phyloP scores from a whole-genome alignment of 1,140 invertebrate genomes.

The Steinernema khuongi region DNA sequence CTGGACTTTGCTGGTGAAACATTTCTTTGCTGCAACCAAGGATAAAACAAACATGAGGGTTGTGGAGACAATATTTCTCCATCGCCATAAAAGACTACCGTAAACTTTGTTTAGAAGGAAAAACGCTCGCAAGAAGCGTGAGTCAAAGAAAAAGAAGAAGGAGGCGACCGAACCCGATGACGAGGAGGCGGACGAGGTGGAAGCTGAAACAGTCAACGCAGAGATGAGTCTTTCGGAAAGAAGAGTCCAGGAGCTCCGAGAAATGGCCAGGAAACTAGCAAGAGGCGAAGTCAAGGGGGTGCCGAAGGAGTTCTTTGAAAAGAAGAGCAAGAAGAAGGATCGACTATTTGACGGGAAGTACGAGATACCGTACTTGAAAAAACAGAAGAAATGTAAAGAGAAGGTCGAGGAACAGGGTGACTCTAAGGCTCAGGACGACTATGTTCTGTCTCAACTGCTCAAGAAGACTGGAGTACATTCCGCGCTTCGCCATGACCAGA shows the following conservation, averaged over 20 bases:
- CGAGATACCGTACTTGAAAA: slow-evolving; percentile 45
- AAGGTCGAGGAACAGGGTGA: slow-evolving; percentile 27
- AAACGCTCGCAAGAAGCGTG: slow-evolving; percentile 23
- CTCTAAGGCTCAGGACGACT: slow-evolving; percentile 43
- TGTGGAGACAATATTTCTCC: too few species aligned
- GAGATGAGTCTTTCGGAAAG: slow-evolving; percentile 44
- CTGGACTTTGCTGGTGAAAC: too few species aligned
- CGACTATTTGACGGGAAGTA: slow-evolving; percentile 45
- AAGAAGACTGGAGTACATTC: slow-evolving; percentile 44
- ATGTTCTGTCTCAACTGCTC: slow-evolving; percentile 45
- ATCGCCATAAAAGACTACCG: too few species aligned
- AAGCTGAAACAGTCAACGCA: slow-evolving; percentile 18
- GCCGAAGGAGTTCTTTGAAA: not conserved
- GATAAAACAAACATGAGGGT: too few species aligned
- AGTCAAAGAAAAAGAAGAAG: slow-evolving; percentile 38
- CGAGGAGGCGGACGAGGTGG: slow-evolving; percentile 33
- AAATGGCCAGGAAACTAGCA: slow-evolving; percentile 45
- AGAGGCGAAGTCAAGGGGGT: slow-evolving; percentile 10
- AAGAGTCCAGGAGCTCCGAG: slow-evolving; percentile 30
- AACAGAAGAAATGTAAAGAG: slow-evolving; percentile 39
- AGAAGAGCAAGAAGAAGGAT: slow-evolving; percentile 24
- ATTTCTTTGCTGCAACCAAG: too few species aligned
- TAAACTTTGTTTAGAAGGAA: slow-evolving; percentile 18
- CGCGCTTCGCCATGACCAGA: slow-evolving; percentile 51
- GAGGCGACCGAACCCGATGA: slow-evolving; percentile 34